phyloP scores from a whole-genome alignment of 2,888 invertebrate genomes.

The Aproaerema taeniolella region DNA sequence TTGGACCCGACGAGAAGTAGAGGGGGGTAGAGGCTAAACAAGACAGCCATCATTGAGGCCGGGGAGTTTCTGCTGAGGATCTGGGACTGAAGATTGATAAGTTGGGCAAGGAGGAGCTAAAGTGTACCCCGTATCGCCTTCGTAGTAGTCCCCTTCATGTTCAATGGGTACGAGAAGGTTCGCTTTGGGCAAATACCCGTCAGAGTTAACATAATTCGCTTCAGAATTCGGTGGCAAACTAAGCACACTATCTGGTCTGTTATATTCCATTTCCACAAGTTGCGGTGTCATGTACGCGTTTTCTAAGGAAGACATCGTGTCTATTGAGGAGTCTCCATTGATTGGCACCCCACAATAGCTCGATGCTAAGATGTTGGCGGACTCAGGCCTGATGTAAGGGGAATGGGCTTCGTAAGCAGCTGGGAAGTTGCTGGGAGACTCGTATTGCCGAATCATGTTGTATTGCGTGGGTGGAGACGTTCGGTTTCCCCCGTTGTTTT shows the following conservation, averaged over 20 bases:
- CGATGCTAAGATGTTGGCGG: constrained; percentile 69
- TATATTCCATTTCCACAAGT: constrained; percentile 57
- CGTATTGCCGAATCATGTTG: constrained; percentile 63
- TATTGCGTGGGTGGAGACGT: constrained; percentile 59
- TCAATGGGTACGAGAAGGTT: constrained; percentile 74
- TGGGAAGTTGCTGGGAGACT: constrained; percentile 66
- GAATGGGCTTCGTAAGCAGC: constrained; percentile 61
- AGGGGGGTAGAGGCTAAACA: constrained; percentile 56
- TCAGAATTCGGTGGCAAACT: constrained; percentile 55
- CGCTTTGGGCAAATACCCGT: constrained; percentile 64
- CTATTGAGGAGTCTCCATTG: constrained; percentile 58
- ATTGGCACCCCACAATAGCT: constrained; percentile 64
- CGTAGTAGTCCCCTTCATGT: constrained; percentile 71
- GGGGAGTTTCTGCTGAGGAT: constrained; percentile 68
- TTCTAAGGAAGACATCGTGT: constrained; percentile 59
- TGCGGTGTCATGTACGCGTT: constrained; percentile 56
- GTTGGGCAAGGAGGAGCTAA: constrained; percentile 75
- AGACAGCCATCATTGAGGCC: constrained; percentile 80
- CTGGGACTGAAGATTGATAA: constrained; percentile 61
- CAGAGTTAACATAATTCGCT: constrained; percentile 50
- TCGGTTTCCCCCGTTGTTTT: constrained; percentile 60
- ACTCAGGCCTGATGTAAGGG: constrained; percentile 71
- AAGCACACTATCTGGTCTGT: constrained; percentile 64
- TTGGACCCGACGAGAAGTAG: constrained; percentile 58
- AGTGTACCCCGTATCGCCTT: constrained; percentile 72